Conservation (phyloP, 1,140 invertebrate genomes). For the Andrena cerasifolii region DNA sequence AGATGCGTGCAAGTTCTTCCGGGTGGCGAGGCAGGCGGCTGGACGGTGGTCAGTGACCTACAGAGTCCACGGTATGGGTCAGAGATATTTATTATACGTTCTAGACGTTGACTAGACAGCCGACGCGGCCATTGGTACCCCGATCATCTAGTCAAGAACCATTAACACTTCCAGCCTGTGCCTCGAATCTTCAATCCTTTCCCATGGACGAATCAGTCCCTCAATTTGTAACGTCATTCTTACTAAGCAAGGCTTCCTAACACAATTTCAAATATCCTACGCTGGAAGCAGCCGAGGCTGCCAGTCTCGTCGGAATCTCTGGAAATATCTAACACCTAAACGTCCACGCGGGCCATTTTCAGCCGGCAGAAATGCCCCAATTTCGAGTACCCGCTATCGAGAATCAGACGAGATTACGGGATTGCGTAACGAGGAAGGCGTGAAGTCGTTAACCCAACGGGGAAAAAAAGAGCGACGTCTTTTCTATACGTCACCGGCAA, state of each 20-base stretch:
- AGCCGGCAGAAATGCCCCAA: background rate
- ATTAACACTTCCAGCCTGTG: constrained; percentile 38
- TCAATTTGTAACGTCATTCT: constrained; percentile 12
- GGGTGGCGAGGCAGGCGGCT: constrained; percentile 61
- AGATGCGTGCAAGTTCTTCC: constrained; percentile 54
- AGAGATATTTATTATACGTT: constrained; percentile 75
- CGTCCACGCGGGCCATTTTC: background rate
- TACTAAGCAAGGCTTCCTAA: background rate
- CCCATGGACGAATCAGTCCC: background rate
- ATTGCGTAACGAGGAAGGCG: constrained; percentile 46
- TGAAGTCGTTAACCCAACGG: constrained; percentile 33
- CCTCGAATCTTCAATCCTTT: constrained; percentile 29
- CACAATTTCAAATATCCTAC: background rate
- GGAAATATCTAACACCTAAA: background rate
- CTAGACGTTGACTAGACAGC: constrained; percentile 77
- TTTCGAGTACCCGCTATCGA: background rate
- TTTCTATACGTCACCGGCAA: constrained; percentile 61
- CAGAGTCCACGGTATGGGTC: constrained; percentile 67
- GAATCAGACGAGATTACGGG: constrained; percentile 25
- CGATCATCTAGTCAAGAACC: constrained; percentile 49
- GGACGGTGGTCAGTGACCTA: constrained; percentile 75
- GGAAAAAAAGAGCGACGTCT: constrained; percentile 42
- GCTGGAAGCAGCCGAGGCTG: background rate
- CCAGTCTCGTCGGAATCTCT: background rate
- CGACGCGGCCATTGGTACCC: constrained; percentile 65